phyloP scores from a whole-genome alignment of 2,113 vertebrate genomes.

The Sorex fumeus region DNA sequence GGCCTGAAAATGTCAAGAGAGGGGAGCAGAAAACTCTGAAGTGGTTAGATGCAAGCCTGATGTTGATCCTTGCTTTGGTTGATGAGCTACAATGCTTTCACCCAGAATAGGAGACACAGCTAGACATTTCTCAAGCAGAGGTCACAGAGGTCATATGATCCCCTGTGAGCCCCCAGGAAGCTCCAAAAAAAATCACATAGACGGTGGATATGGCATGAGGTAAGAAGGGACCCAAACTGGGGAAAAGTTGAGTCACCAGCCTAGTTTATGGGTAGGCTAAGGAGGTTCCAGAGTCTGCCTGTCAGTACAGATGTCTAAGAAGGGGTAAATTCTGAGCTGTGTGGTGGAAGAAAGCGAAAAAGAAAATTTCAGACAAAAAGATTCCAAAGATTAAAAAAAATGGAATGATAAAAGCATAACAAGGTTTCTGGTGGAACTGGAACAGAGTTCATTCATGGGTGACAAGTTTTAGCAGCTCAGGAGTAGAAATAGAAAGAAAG shows the following conservation, averaged over 20 bases:
- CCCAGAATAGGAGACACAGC: not conserved
- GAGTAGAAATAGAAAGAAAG: not conserved
- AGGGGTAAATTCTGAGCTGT: not conserved
- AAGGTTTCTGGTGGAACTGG: not conserved
- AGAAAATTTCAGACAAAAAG: not conserved
- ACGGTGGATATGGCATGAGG: too few species aligned
- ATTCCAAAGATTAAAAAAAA: not conserved
- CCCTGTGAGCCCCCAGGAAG: too few species aligned
- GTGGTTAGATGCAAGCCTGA: not conserved
- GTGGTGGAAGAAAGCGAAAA: not conserved
- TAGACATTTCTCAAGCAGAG: too few species aligned
- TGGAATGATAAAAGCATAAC: not conserved
- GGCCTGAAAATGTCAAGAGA: not conserved
- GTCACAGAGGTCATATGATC: too few species aligned
- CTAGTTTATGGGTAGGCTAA: not conserved
- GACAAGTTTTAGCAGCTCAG: not conserved
- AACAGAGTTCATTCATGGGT: fast-evolving
- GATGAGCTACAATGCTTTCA: not conserved
- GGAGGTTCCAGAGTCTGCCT: not conserved
- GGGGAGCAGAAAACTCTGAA: not conserved
- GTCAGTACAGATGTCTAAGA: not conserved
- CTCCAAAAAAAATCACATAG: too few species aligned
- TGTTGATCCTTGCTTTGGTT: not conserved
- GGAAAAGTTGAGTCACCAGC: too few species aligned
- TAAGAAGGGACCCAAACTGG: too few species aligned